Evolutionary conservation across 2,888 invertebrate genomes (phyloP).

Genomic region (Palloptera scutellata): DNA sequence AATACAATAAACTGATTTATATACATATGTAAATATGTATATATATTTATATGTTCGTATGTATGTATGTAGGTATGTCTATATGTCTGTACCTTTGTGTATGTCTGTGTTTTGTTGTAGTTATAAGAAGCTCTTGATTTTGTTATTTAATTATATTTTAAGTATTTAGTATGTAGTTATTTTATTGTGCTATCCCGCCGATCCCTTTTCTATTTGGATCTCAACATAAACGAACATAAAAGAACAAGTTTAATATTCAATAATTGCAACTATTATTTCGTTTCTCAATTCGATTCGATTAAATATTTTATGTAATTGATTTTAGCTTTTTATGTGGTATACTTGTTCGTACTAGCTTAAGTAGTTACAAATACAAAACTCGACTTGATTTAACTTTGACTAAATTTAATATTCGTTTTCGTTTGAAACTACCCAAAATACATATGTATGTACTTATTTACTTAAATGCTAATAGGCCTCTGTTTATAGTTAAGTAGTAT

Average conservation of each 20-base stretch:
- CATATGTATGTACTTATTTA: constrained; percentile 5
- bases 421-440: constrained; percentile 19
- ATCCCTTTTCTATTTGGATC: too few species aligned
- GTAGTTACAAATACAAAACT: too few species aligned
- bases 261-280: constrained; percentile 20
- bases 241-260: not conserved
- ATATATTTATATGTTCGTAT: not conserved
- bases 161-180: not conserved
- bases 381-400: constrained; percentile 20
- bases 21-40: not conserved
- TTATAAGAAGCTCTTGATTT: constrained; percentile 59
- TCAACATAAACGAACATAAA: too few species aligned
- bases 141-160: constrained; percentile 41
- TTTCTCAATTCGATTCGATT: not conserved
- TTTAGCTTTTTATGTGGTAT: too few species aligned
- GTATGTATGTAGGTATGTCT: not conserved
- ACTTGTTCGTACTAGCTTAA: too few species aligned
- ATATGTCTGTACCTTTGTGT: constrained; percentile 6
- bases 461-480: constrained; percentile 43
- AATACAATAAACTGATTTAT: not conserved
- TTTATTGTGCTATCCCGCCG: too few species aligned
- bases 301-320: too few species aligned
- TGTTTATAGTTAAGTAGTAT: constrained; percentile 34
- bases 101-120: constrained; percentile 15
- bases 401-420: constrained; percentile 3